A percentile compares a stretch with the other conserved stretches of the same genome.
phyloP scores from a whole-genome alignment of 64 coral and sea anemone genomes.

The Hydrozoanthus tunicans region DNA sequence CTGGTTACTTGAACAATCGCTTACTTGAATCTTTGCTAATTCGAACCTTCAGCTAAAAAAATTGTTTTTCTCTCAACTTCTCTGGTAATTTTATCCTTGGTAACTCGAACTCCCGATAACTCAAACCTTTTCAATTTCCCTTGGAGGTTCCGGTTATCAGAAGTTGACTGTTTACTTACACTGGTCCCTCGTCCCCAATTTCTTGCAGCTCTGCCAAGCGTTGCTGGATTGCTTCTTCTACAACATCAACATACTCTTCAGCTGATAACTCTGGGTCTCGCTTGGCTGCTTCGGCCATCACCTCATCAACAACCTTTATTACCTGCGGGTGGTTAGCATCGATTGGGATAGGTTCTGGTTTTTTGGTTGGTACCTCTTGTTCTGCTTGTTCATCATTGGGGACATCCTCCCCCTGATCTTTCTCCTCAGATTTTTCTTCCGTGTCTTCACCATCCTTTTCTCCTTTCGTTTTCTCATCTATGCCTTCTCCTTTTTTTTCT shows the following conservation, averaged over 20 bases:
- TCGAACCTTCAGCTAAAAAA: no score
- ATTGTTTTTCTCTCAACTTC: no score
- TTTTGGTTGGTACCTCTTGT: constrained; percentile 22
- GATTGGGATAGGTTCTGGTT: constrained; percentile 51
- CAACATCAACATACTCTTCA: constrained; percentile 84
- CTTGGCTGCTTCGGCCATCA: constrained; percentile 78
- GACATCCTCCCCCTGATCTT: constrained; percentile 26
- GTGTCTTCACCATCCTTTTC: constrained; percentile 21
- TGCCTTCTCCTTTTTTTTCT: neutral
- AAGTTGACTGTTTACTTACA: constrained; percentile 49
- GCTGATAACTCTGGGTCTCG: constrained; percentile 81
- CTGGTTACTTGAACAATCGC: no score
- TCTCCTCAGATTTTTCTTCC: constrained; percentile 20
- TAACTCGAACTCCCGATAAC: neutral
- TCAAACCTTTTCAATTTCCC: neutral
- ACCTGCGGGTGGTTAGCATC: constrained; percentile 94
- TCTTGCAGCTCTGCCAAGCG: constrained; percentile 81
- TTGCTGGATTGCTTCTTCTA: constrained; percentile 89
- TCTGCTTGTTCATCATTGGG: constrained; percentile 15
- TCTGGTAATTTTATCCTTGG: no score
- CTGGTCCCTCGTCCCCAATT: constrained; percentile 59
- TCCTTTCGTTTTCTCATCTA: constrained; percentile 34
- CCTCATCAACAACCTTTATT: constrained; percentile 77
- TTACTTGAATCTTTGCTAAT: no score
- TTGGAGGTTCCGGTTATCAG: neutral